Percentiles rank a stretch among this genome's conserved stretches.
phyloP scores from a whole-genome alignment of 2,113 vertebrate genomes.

The Sander lucioperca region DNA sequence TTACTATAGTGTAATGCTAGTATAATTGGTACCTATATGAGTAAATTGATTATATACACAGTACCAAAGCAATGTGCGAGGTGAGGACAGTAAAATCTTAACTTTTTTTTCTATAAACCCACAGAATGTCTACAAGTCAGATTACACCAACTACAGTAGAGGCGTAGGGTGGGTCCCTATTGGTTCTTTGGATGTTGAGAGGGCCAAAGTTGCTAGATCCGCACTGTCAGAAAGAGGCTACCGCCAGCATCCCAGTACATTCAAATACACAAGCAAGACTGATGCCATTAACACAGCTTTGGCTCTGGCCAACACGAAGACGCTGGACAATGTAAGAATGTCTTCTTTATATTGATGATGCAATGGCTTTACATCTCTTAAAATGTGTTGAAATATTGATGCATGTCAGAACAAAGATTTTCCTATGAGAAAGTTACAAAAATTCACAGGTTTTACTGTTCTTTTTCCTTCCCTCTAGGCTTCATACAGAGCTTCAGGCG shows the following conservation, averaged over 20 bases:
- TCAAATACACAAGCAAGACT: conserved; percentile 92
- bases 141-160: conserved; percentile 88
- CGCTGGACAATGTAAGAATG: conserved; percentile 82
- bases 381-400: neutral
- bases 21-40: neutral
- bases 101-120: conserved; percentile 19
- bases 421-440: neutral
- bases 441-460: neutral
- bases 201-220: conserved; percentile 84
- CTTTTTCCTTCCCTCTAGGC: conserved; percentile 75
- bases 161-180: conserved; percentile 91
- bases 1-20: neutral
- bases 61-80: neutral
- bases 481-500: conserved; percentile 92
- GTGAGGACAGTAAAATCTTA: neutral
- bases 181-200: conserved; percentile 90
- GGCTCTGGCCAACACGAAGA: conserved; percentile 91
- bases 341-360: neutral
- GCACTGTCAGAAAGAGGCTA: conserved; percentile 87
- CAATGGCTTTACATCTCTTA: neutral
- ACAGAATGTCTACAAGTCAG: conserved; percentile 91
- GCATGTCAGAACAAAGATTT: neutral
- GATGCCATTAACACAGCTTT: conserved; percentile 91
- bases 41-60: neutral
- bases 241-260: conserved; percentile 85